Conservation (phyloP, 2,113 vertebrate species). For the Rhinolophus ferrumequinum region DNA sequence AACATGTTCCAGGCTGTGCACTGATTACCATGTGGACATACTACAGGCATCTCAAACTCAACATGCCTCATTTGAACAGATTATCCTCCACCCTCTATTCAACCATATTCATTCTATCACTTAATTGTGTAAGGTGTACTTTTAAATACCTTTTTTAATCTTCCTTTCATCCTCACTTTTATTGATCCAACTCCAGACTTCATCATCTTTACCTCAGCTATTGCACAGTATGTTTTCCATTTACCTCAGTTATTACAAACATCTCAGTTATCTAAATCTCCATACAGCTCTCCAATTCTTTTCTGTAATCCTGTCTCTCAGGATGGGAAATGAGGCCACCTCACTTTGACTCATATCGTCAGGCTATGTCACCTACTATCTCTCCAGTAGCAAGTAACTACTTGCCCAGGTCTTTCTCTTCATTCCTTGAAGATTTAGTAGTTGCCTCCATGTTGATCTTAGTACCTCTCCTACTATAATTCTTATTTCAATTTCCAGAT, state of each 20-base stretch:
- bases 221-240: not conserved
- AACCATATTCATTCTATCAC: not conserved
- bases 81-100: not conserved
- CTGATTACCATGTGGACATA: not conserved
- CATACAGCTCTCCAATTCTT: not conserved
- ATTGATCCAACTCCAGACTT: not conserved
- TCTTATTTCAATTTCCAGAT: not conserved
- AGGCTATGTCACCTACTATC: not conserved
- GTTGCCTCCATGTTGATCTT: not conserved
- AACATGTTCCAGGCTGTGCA: not conserved
- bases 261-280: not conserved
- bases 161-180: not conserved
- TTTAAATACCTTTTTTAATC: not conserved
- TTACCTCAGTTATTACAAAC: not conserved
- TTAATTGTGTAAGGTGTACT: not conserved
- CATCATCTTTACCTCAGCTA: not conserved
- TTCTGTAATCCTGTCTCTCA: not conserved
- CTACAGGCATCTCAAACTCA: not conserved
- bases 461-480: not conserved
- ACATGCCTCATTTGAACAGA: not conserved
- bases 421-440: not conserved
- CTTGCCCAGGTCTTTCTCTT: not conserved
- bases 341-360: not conserved
- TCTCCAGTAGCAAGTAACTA: not conserved
- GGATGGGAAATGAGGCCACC: too few species aligned